phyloP scores from a whole-genome alignment of 2,113 vertebrate species.

The western clawed frog (Xenopus tropicalis) region UCB_Xtro_10.0 CM004450.2:71039501-71040000 shows the following conservation, averaged over 20 bases:
- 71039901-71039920: too few relatives aligned
- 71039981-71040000: not conserved
- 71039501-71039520: conserved; percentile 82
- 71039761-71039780: conserved; percentile 80
- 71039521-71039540: conserved; percentile 74
- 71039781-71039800: conserved; percentile 82
- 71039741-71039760: conserved; percentile 79
- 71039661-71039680: not conserved
- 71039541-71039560: conserved; percentile 82
- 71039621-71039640: not conserved
- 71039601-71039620: too few relatives aligned
- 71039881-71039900: conserved; percentile 61
- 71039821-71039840: conserved; percentile 84
- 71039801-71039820: conserved; percentile 78
- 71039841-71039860: conserved; percentile 79
- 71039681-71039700: not conserved
- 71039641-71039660: not conserved
- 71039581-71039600: not conserved
- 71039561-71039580: conserved; percentile 70
- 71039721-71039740: conserved; percentile 61
- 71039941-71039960: not conserved
- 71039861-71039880: conserved; percentile 85
- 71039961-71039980: not conserved
- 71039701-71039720: not conserved
- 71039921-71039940: too few relatives aligned